These are phyloP conservation scores for Gasteruption jaculator DNA, from an alignment of 2,888 invertebrate species.

Conservation along the genomic window DNA sequence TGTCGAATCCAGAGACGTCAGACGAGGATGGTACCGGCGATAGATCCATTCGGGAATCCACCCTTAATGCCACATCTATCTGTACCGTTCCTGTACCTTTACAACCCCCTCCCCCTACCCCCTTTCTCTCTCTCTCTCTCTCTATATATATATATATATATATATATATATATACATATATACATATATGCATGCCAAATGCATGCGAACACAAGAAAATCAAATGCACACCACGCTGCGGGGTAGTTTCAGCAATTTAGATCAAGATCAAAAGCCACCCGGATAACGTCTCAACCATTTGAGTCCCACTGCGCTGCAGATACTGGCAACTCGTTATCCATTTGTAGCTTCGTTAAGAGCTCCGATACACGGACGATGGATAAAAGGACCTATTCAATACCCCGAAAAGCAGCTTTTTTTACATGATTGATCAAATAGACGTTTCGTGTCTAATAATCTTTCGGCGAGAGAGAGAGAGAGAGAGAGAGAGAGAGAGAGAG, in stretches of 20 bases:
- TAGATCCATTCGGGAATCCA: too few relatives aligned
- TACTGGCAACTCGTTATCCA: constrained; percentile 7
- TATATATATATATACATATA: background rate
- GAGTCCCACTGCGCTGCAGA: too few relatives aligned
- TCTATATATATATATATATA: too few relatives aligned
- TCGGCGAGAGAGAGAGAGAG: constrained; percentile 1
- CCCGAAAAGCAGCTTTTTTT: background rate
- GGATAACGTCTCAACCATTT: constrained; percentile 21
- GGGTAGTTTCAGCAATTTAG: constrained; percentile 32
- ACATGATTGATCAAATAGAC: background rate
- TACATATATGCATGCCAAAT: constrained; percentile 4
- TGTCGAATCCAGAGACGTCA: too few relatives aligned
- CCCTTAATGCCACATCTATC: too few relatives aligned
- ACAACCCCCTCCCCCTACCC: too few relatives aligned
- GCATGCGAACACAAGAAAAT: background rate
- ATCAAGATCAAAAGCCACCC: constrained; percentile 35
- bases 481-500: constrained; percentile 1
- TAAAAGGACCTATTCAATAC: background rate
- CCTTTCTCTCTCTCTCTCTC: too few relatives aligned
- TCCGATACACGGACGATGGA: too few relatives aligned
- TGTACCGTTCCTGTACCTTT: too few relatives aligned
- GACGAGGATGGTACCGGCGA: too few relatives aligned
- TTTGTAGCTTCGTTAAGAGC: too few relatives aligned
- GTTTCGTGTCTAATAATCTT: too few relatives aligned
- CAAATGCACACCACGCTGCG: background rate